Conservation (phyloP, 1,140 invertebrate species). For the Drosophila novamexicana region DNA sequence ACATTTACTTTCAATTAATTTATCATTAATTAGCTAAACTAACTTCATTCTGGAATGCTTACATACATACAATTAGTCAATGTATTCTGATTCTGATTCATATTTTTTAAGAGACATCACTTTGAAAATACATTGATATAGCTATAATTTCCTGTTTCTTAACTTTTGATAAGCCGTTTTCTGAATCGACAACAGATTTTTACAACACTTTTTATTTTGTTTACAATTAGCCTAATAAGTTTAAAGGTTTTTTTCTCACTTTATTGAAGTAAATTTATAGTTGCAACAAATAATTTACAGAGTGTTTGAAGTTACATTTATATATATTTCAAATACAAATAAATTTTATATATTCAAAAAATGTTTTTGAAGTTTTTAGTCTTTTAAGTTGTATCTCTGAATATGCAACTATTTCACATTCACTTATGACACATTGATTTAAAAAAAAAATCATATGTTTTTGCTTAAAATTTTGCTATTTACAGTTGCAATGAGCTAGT, state of each 20-base stretch:
- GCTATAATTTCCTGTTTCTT: conserved; percentile 1
- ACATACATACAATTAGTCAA: conserved; percentile 60
- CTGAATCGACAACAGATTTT: conserved; percentile 10
- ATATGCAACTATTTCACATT: conserved; percentile 63
- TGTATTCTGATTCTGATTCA: conserved; percentile 47
- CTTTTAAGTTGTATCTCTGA: conserved; percentile 65
- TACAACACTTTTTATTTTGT: conserved; percentile 30
- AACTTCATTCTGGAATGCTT: conserved; percentile 59
- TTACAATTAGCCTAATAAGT: conserved; percentile 53
- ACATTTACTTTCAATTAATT: conserved; percentile 58
- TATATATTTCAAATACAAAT: conserved; percentile 33
- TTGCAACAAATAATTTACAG: conserved; percentile 77
- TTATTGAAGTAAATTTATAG: conserved; percentile 41
- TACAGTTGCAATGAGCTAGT: conserved; percentile 55
- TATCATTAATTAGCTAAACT: conserved; percentile 73
- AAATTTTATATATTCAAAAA: conserved; percentile 49
- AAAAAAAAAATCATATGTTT: conserved; percentile 23
- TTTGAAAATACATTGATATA: conserved; percentile 46
- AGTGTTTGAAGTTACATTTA: conserved; percentile 61
- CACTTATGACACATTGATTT: conserved; percentile 46
- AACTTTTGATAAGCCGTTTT: neutral
- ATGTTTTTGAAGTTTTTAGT: conserved; percentile 59
- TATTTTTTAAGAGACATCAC: conserved; percentile 71
- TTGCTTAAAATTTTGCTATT: conserved; percentile 36
- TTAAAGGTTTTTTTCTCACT: conserved; percentile 18